Conservation (phyloP, 2,113 vertebrate species). For the Castor canadensis region DNA sequence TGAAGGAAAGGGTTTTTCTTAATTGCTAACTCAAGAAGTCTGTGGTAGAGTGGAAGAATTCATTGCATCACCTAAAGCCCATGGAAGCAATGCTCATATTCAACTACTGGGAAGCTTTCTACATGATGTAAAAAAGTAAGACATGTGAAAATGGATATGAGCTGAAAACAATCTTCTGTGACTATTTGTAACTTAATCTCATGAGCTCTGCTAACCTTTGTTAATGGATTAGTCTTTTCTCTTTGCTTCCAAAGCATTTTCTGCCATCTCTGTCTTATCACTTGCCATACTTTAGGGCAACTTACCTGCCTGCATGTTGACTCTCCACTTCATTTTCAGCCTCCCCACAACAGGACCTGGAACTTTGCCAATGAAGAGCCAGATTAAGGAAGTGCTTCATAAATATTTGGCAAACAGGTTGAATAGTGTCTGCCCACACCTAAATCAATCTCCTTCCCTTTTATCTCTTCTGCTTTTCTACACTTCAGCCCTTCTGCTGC, state of each 20-base stretch:
- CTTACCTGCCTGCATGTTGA: not conserved
- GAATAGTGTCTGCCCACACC: not conserved
- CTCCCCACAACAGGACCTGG: not conserved
- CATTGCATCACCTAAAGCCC: not conserved
- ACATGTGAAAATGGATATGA: not conserved
- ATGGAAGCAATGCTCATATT: not conserved
- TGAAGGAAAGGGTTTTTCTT: not conserved
- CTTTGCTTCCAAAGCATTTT: not conserved
- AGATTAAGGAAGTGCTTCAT: not conserved
- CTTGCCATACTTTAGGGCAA: not conserved
- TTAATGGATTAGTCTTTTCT: not conserved
- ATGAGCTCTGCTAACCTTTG: conserved; percentile 9
- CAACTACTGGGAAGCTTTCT: not conserved
- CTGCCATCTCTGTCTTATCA: not conserved
- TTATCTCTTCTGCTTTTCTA: not conserved
- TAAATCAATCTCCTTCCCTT: not conserved
- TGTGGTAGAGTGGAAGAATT: not conserved
- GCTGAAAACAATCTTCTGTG: not conserved
- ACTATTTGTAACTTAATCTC: not conserved
- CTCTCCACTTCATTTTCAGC: not conserved
- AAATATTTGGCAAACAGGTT: not conserved
- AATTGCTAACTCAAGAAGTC: not conserved
- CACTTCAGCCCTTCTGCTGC: not conserved
- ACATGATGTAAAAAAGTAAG: not conserved
- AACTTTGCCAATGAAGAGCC: not conserved